Evolutionary conservation across 2,888 invertebrate genomes (phyloP), one percentile per base, ranked within the genome.

Genomic region (Scotopteryx bipunctaria): DNA sequence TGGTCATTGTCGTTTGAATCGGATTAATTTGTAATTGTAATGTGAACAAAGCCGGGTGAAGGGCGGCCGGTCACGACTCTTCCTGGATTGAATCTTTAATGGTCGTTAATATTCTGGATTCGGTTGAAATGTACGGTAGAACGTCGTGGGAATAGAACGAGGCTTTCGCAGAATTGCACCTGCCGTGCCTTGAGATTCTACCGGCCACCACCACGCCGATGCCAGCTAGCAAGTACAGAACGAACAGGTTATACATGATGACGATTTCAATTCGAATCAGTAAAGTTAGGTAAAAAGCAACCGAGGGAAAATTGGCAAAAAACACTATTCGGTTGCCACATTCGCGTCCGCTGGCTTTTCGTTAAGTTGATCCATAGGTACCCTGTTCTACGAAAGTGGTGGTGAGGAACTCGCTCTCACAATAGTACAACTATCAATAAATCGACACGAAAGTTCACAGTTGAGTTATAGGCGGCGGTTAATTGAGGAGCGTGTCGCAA

Each of bases 11-110:
- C 78, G 81, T 81, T 83, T 81, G 86, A 85, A 86, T 73, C 65
- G 72, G 78, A 76, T 76, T 78, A 64, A 86, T 86, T 87, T 83
- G 76, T 78, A 73, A 83, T 86, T 77, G 76, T 86, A 86, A 87
- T 87, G 40, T 69, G 78, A 76, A 74, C 67, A 73, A 73, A 74
- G 57, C 61, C 69, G 69, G 81, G 81, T 78, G 73, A 77, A 80
- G 80, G 83, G 76, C 76, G 61, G 50, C 38, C 77, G 62, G 51
- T 42, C 60, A 55, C 54, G 55, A 47, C 55, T 64, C 62, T 73
- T 73, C 67, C 67, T 67, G 64, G 63, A 48, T n/a, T 35, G 37
- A 29, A 42, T 53, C 13, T 13, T 47, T 42, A 53, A 33, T 35
- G 38, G 4, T 35, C 23, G 35, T 54, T 54, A 48, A 21, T 48